A percentile compares a stretch with the other conserved stretches of the same genome.
phyloP scores from a whole-genome alignment of 37 sponge, comb jelly and placozoan species.

The Oscarella lobularis region DNA sequence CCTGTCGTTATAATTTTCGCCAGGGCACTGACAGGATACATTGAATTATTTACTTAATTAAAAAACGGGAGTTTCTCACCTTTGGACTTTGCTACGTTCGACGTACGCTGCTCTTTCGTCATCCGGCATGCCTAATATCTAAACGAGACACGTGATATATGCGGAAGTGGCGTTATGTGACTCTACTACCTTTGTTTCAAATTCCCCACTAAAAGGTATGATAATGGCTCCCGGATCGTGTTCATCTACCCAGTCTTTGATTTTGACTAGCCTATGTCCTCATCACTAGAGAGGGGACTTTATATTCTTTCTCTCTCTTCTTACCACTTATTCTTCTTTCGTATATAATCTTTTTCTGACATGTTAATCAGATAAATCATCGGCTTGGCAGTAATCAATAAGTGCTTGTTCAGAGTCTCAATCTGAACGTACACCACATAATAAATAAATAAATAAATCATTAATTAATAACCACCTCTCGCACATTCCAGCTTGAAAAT shows the following conservation, averaged over 20 bases:
- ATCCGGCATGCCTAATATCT: constrained; percentile 51
- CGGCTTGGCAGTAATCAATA: constrained; percentile 84
- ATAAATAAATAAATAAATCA: constrained; percentile 14
- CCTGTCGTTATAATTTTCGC: constrained; percentile 88
- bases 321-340: constrained; percentile 95
- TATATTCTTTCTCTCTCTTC: neutral
- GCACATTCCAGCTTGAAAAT: constrained; percentile 46
- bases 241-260: constrained; percentile 84
- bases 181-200: constrained; percentile 55
- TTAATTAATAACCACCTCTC: constrained; percentile 28
- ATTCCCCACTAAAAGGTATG: constrained; percentile 85
- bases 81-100: constrained; percentile 29
- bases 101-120: constrained; percentile 34
- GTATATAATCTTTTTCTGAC: constrained; percentile 79
- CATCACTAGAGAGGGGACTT: neutral
- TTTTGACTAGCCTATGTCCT: constrained; percentile 61
- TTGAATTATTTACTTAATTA: neutral
- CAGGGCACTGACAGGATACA: constrained; percentile 18
- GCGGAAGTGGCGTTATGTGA: too few relatives aligned
- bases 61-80: constrained; percentile 15
- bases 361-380: constrained; percentile 92
- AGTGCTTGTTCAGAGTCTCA: constrained; percentile 88
- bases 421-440: constrained; percentile 16
- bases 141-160: neutral
- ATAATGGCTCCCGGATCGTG: constrained; percentile 65